phyloP scores from a whole-genome alignment of 2,888 invertebrate species.

The Suillia variegata region DNA sequence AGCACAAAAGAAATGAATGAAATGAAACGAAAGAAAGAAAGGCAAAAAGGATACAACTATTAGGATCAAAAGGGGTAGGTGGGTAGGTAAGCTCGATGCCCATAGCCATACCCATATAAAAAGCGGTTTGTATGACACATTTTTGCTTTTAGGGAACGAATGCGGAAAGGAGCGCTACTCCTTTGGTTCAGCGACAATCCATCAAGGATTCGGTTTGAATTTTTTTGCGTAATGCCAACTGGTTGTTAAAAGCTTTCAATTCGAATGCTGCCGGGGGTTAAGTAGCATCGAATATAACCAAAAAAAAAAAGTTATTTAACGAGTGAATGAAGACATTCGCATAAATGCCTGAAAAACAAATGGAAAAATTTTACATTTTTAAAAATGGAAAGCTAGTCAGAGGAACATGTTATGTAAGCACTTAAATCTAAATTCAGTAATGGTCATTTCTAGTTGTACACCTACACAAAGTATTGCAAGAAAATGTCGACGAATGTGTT shows the following conservation, averaged over 20 bases:
- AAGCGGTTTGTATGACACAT: constrained; percentile 48
- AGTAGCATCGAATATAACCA: neutral
- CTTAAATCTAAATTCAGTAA: no score
- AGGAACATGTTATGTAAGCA: no score
- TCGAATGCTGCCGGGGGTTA: neutral
- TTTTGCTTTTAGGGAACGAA: constrained; percentile 55
- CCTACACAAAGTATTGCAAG: no score
- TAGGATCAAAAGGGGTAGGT: constrained; percentile 25
- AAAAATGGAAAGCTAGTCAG: no score
- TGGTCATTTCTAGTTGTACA: no score
- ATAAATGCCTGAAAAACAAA: constrained; percentile 8
- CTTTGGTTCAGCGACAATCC: constrained; percentile 49
- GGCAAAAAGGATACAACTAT: constrained; percentile 8
- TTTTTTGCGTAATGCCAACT: neutral
- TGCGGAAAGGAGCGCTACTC: constrained; percentile 48
- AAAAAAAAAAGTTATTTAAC: no score
- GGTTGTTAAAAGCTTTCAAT: neutral
- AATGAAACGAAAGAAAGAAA: no score
- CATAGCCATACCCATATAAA: constrained; percentile 2
- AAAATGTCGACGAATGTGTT: no score
- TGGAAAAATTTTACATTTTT: neutral
- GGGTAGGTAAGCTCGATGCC: neutral
- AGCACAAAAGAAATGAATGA: constrained; percentile 12
- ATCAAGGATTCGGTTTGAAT: constrained; percentile 39
- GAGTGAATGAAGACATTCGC: constrained; percentile 18